Percentiles rank a stretch among this genome's conserved stretches.
phyloP scores from a whole-genome alignment of 2,113 vertebrate genomes.

The Malurus melanocephalus region DNA sequence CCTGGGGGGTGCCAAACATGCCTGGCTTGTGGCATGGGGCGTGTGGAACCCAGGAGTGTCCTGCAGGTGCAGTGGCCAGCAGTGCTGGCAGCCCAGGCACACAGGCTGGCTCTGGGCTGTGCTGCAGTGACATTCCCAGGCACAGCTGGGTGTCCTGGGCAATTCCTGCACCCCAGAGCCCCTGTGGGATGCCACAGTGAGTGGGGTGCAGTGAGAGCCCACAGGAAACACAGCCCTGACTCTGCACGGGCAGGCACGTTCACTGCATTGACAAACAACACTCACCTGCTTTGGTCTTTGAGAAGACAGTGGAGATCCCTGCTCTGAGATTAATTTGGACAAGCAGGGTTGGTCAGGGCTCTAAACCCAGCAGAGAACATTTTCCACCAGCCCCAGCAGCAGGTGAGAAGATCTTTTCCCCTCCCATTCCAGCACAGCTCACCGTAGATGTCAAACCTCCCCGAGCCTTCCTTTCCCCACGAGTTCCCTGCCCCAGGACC shows the following conservation, averaged over 20 bases:
- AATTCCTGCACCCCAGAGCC: neutral
- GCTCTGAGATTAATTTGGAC: neutral
- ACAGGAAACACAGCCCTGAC: neutral
- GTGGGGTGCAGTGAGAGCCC: neutral
- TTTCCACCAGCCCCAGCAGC: neutral
- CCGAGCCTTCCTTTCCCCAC: neutral
- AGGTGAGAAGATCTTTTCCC: neutral
- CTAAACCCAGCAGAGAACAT: neutral
- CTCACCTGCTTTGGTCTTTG: neutral
- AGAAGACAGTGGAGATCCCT: neutral
- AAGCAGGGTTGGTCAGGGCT: neutral
- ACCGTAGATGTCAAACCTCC: neutral
- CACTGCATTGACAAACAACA: neutral
- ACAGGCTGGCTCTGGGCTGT: neutral
- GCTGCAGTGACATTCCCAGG: neutral
- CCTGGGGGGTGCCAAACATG: neutral
- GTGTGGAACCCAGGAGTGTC: neutral
- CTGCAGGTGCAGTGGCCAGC: neutral
- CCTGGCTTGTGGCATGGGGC: fast-evolving
- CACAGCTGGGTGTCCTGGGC: neutral
- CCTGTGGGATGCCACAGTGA: neutral
- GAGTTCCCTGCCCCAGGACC: neutral
- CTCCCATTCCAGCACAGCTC: neutral
- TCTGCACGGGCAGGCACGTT: neutral
- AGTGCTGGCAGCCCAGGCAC: neutral